Evolutionary conservation across 1,140 invertebrate genomes (phyloP), one percentile per base, ranked within the genome.

Genomic region (Holcopasites calliopsidis): DNA sequence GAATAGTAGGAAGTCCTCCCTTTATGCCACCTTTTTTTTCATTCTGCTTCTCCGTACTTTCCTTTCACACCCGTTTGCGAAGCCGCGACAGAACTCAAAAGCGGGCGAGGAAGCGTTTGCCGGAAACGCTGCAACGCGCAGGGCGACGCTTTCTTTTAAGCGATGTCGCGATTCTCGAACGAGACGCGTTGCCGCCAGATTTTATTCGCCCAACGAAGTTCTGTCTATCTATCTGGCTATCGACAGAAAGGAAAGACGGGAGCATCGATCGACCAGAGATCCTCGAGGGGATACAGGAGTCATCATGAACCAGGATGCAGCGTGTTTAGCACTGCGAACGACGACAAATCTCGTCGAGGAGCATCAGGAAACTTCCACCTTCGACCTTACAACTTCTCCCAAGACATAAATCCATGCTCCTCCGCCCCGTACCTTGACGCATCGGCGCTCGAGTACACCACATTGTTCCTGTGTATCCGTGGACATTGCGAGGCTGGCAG

Each of bases 401-500:
- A 23, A 21, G 8, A 47, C 50, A 66, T 74, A 74, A 74, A 74
- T 74, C 40, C 50, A 74, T 28, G 31, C 40, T 28, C 8, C 38
- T 28, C 33, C 57, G 23, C 11, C 13, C 40, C 6, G 2, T 6
- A 10, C 33, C 65, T 11, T 8, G 61, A 66, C 71, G 55, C 71
- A 74, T 57, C 50, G 18, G 38, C 31, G 50, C 18, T 21, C 40
- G 47, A 66, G 40, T 57, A 66, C n/a, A n/a, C 62, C 50, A 47
- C 31, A 40, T 49, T 74, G 62, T 74, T 74, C 62, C 21, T 40
- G 62, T 74, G 65, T 66, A n/a, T 44, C 47, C 61, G 77, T 58
- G 57, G 42, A 76, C 52, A 57, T 64, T 64, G 69, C 58, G 28
- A 52, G 44, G 68, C 69, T 82, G 64, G 58, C 68, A 76, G 64